These are phyloP conservation scores for Metellina segmentata DNA, from an alignment of 2,888 invertebrate species.

Conservation along the genomic window DNA sequence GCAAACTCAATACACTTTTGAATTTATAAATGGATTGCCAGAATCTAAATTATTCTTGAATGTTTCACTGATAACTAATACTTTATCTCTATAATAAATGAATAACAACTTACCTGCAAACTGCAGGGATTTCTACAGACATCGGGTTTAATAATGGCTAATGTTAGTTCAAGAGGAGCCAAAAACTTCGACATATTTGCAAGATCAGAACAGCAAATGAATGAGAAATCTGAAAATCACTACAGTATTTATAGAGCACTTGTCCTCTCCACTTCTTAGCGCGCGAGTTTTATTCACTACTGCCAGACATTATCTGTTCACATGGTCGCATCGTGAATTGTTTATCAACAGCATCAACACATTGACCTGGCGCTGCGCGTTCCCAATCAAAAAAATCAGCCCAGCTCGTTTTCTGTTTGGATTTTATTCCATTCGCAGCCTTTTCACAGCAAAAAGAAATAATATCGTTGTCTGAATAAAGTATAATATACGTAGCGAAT, in stretches of 20 bases:
- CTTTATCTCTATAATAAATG: slow-evolving; percentile 1
- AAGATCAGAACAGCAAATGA: neutral
- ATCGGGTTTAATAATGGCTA: slow-evolving; percentile 94
- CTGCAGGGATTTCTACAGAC: slow-evolving; percentile 89
- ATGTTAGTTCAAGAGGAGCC: slow-evolving; percentile 85
- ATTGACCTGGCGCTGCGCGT: slow-evolving; percentile 72
- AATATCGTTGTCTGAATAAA: too few species aligned
- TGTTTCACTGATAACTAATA: too few species aligned
- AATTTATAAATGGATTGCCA: too few species aligned
- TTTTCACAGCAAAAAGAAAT: too few species aligned
- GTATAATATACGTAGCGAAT: too few species aligned
- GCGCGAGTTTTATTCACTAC: slow-evolving; percentile 43
- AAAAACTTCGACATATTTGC: slow-evolving; percentile 61
- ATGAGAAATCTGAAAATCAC: neutral
- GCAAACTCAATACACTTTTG: too few species aligned
- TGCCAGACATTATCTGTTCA: slow-evolving; percentile 68
- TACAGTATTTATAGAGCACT: slow-evolving; percentile 1
- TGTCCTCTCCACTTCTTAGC: neutral
- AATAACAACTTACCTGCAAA: slow-evolving; percentile 82
- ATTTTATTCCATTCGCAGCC: too few species aligned
- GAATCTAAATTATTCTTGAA: too few species aligned
- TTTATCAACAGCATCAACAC: slow-evolving; percentile 76
- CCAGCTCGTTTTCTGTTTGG: neutral
- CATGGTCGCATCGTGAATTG: slow-evolving; percentile 71
- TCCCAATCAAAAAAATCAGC: neutral